These are phyloP conservation scores for Chaetoderma sp. DNA, from an alignment of 2,888 invertebrate genomes.

Conservation along the genomic window DNA sequence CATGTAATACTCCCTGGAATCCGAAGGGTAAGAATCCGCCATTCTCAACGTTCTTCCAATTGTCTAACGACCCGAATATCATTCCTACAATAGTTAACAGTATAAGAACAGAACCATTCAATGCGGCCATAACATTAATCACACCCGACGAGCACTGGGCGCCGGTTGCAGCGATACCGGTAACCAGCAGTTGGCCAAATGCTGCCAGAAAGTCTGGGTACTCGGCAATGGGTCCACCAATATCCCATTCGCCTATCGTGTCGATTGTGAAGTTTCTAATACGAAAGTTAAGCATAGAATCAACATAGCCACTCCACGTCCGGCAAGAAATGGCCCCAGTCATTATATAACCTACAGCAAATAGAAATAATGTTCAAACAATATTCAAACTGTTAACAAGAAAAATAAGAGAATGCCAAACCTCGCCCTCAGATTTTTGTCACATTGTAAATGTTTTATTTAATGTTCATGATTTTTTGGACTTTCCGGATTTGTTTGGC, in stretches of 20 bases:
- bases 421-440: too few relatives aligned
- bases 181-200: conserved; percentile 70
- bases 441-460: too few relatives aligned
- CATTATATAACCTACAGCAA: conserved; percentile 33
- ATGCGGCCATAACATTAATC: conserved; percentile 64
- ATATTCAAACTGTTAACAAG: background rate
- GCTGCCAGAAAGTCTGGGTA: conserved; percentile 69
- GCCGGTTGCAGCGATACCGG: conserved; percentile 54
- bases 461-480: too few relatives aligned
- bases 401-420: background rate
- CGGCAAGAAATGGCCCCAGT: conserved; percentile 45
- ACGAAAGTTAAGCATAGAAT: conserved; percentile 54
- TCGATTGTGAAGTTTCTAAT: conserved; percentile 45
- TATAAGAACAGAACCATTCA: conserved; percentile 64
- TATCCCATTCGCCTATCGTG: conserved; percentile 43
- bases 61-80: conserved; percentile 82
- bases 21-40: conserved; percentile 63
- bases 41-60: conserved; percentile 77
- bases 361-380: background rate
- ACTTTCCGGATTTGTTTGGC: too few relatives aligned
- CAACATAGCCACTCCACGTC: conserved; percentile 70
- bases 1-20: conserved; percentile 63
- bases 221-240: conserved; percentile 41
- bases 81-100: conserved; percentile 77
- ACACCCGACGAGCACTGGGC: conserved; percentile 66